Conservation (phyloP, 2,113 vertebrate species). For the Australoheros scitulus region DNA sequence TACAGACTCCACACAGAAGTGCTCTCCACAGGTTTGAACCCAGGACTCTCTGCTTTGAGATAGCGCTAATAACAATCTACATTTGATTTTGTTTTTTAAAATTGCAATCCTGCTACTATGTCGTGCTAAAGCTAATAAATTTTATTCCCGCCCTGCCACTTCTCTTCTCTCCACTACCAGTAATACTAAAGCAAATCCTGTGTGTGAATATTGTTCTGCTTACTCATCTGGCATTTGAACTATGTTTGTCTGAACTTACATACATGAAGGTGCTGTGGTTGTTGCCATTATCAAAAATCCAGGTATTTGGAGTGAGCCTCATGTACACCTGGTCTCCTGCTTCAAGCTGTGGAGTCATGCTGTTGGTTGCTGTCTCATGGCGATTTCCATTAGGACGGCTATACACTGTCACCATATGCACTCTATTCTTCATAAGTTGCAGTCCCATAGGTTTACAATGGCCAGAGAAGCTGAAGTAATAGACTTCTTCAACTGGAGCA, state of each 20-base stretch:
- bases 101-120: not conserved
- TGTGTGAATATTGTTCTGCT: not conserved
- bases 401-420: constrained; percentile 8
- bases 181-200: not conserved
- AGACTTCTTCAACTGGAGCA: constrained; percentile 50
- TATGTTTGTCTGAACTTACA: not conserved
- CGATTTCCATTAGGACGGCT: constrained; percentile 2
- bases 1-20: no score
- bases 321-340: constrained; percentile 58
- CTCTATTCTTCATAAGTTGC: constrained; percentile 52
- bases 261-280: constrained; percentile 40
- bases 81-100: no score
- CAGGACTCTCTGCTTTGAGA: no score
- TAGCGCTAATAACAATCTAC: no score
- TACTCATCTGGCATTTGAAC: not conserved
- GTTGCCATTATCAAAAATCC: constrained; percentile 18
- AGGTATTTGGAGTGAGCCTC: not conserved
- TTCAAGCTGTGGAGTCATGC: constrained; percentile 39
- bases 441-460: constrained; percentile 1
- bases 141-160: not conserved
- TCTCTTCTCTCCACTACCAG: not conserved
- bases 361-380: constrained; percentile 30
- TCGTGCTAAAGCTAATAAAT: not conserved
- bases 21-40: no score
- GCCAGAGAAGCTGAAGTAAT: constrained; percentile 62